phyloP scores from a whole-genome alignment of 2,888 invertebrate species.

The Gari tellinella region DNA sequence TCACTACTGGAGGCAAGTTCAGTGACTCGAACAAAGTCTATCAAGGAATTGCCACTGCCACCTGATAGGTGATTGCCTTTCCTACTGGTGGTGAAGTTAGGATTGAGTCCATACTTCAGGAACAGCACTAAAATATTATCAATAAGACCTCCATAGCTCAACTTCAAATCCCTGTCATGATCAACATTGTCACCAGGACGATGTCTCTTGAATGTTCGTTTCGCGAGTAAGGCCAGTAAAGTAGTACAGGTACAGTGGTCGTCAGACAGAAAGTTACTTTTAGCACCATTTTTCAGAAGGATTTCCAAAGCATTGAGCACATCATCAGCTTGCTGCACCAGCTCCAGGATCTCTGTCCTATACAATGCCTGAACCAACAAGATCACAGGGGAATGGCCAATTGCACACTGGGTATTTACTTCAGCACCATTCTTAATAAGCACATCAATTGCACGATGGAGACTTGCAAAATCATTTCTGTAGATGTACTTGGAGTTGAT shows the following conservation, averaged over 20 bases:
- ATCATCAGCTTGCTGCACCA: constrained; percentile 84
- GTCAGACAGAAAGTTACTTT: constrained; percentile 88
- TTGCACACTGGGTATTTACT: constrained; percentile 71
- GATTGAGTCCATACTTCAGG: constrained; percentile 89
- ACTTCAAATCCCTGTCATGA: constrained; percentile 21
- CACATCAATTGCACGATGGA: constrained; percentile 73
- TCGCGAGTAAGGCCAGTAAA: constrained; percentile 70
- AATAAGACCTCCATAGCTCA: constrained; percentile 87
- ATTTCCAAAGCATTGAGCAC: constrained; percentile 90
- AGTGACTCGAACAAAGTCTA: constrained; percentile 88
- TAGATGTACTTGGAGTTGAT: constrained; percentile 86
- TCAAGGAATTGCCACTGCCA: constrained; percentile 87
- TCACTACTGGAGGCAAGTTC: constrained; percentile 88
- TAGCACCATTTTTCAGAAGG: constrained; percentile 89
- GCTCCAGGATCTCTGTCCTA: constrained; percentile 90
- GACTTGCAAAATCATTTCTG: constrained; percentile 73
- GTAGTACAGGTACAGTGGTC: constrained; percentile 89
- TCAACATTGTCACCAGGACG: constrained; percentile 13
- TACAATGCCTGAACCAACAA: constrained; percentile 90
- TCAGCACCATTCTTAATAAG: constrained; percentile 77
- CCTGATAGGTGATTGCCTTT: constrained; percentile 71
- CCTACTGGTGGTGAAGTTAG: constrained; percentile 87
- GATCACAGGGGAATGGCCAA: constrained; percentile 87
- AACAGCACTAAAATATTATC: constrained; percentile 88
- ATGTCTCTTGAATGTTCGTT: constrained; percentile 57